Evolutionary conservation across 37 sponge, comb jelly and placozoan species (phyloP).

Genomic region (Lycopodina hypogea): DNA sequence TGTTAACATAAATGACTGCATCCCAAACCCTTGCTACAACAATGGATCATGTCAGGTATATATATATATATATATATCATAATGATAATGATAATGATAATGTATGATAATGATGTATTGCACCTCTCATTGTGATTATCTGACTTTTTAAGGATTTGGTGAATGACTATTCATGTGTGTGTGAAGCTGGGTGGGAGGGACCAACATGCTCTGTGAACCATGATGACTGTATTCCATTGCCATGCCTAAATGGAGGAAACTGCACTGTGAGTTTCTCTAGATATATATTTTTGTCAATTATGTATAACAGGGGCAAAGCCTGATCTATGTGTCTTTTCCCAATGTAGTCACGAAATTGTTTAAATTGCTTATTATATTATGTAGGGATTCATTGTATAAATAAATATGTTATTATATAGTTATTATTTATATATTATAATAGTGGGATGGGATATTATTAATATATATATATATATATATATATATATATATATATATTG

Average conservation of each 20-base stretch:
- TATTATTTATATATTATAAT: too few species aligned
- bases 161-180: conserved; percentile 27
- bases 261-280: conserved; percentile 32
- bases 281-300: background rate
- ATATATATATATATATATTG: too few species aligned
- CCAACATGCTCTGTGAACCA: conserved; percentile 28
- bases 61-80: too few species aligned
- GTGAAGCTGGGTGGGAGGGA: conserved; percentile 47
- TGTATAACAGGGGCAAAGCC: background rate
- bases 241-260: conserved; percentile 48
- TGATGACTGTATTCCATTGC: conserved; percentile 41
- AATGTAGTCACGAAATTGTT: too few species aligned
- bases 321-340: too few species aligned
- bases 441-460: too few species aligned
- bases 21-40: conserved; percentile 6
- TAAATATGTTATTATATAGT: too few species aligned
- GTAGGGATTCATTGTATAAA: too few species aligned
- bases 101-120: too few species aligned
- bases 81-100: background rate
- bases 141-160: background rate
- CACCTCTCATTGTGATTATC: background rate
- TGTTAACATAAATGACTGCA: conserved; percentile 44
- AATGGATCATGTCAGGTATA: background rate
- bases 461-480: too few species aligned
- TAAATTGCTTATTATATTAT: too few species aligned